Base-by-base conservation (phyloP, 2,797 vertebrate species). In the Paramormyrops hopkinsi region DNA sequence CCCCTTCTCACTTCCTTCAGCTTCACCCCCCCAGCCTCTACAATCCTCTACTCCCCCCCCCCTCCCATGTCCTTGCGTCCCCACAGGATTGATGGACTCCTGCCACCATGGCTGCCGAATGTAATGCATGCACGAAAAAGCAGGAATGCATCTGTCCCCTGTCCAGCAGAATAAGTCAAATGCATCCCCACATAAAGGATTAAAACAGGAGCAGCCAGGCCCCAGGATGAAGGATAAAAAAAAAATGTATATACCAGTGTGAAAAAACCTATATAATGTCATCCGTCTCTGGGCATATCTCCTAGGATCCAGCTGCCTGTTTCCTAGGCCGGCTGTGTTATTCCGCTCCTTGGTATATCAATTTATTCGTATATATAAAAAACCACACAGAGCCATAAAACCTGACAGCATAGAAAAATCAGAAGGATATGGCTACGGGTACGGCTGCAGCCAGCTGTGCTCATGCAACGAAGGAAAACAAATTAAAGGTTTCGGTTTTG, bases 161-260 rank as follows among this genome's bases (percentile, higher is more conserved):
- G 62, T 41, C 62, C 37, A 17, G 46, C 87, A 25, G 44, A 17
- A 25, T 29, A 50, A 50, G 41, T 73, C 44, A 50, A 14, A 73
- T 73, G 41, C 44, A 22, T 9, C 62, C 87, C 44, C 0, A 11
- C 62, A 14, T 48, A 50, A 48, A 19, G 54, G 37, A 65, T 48
- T 86, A 86, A 86, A 53, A 65, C 33, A 12, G 33, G 19, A 54
- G 8, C 19, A 8, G 86, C 37, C 54, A 33, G 11, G 19, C 0
- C 22, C 19, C 37, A 46, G 86, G 41, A 86, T 41, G 7, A 65
- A 17, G 19, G 41, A 88, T 65, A 65, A 65, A 88, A 84, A 22
- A 83, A 87, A 65, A 22, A n/a, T 46, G 17, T 44, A 88, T 88
- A 48, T 88, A 88, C 44, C 54, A 29, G n/a, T 88, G 44, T 88